Conservation (phyloP, 2,113 vertebrate genomes). For the Pipa parva region DNA sequence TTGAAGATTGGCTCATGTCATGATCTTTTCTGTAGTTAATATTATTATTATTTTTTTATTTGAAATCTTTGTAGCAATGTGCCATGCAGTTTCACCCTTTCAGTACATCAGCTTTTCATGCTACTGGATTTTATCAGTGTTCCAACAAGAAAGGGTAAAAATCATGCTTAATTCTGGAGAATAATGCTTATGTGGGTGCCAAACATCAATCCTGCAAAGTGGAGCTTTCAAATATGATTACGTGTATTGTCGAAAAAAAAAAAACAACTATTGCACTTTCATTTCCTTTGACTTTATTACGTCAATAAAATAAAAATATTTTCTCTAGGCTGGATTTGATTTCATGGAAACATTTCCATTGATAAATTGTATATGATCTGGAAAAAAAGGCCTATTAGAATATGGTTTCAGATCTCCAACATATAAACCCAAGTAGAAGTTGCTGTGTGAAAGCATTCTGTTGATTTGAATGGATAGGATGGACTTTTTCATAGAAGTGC, state of each 20-base stretch:
- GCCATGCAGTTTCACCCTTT: slow-evolving; percentile 87
- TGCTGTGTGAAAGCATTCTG: slow-evolving; percentile 43
- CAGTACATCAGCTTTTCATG: slow-evolving; percentile 80
- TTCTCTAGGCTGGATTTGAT: background rate
- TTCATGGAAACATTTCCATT: background rate
- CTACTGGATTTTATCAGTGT: slow-evolving; percentile 65
- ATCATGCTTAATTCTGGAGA: slow-evolving; percentile 67
- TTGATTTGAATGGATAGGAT: slow-evolving; percentile 45
- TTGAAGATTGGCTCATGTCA: slow-evolving; percentile 58
- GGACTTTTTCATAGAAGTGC: slow-evolving; percentile 61
- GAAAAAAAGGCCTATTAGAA: slow-evolving; percentile 47
- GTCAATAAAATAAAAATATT: slow-evolving; percentile 55
- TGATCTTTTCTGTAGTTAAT: slow-evolving; percentile 52
- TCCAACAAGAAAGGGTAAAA: slow-evolving; percentile 51
- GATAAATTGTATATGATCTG: slow-evolving; percentile 7
- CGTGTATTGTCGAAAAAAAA: slow-evolving; percentile 12
- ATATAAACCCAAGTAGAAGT: slow-evolving; percentile 42
- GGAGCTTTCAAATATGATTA: slow-evolving; percentile 41
- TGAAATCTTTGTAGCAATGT: slow-evolving; percentile 43
- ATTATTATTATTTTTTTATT: slow-evolving; percentile 43
- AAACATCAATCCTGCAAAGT: slow-evolving; percentile 44
- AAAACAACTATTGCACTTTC: slow-evolving; percentile 71
- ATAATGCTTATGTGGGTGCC: slow-evolving; percentile 55
- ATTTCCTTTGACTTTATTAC: slow-evolving; percentile 59
- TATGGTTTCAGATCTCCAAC: slow-evolving; percentile 54